Evolutionary conservation across 2,888 invertebrate species (phyloP).

Genomic region (Danaus chrysippus): DNA sequence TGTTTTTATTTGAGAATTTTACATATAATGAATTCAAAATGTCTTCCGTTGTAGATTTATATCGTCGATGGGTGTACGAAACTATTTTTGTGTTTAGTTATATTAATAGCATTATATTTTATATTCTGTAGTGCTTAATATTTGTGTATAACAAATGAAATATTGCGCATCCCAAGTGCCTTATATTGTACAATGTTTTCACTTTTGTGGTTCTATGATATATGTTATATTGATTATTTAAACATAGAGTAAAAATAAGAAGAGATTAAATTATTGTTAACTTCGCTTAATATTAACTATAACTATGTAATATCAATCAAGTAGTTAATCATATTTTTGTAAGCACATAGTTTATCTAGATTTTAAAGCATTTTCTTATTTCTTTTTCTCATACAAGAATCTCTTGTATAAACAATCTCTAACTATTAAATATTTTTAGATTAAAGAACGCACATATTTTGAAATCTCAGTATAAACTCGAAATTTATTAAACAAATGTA

Average conservation of each 20-base stretch:
- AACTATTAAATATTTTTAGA: constrained; percentile 15
- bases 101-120: constrained; percentile 62
- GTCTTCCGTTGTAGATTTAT: constrained; percentile 54
- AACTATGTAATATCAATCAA: constrained; percentile 40
- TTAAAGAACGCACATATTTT: constrained; percentile 1
- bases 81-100: constrained; percentile 28
- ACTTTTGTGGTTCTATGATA: constrained; percentile 68
- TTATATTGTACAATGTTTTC: constrained; percentile 74
- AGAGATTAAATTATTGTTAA: constrained; percentile 79
- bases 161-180: constrained; percentile 74
- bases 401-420: constrained; percentile 47
- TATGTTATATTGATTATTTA: constrained; percentile 67
- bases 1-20: constrained; percentile 51
- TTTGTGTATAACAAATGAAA: constrained; percentile 62
- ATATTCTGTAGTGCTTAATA: constrained; percentile 67
- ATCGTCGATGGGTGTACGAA: constrained; percentile 62
- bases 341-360: constrained; percentile 38
- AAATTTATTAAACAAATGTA: constrained; percentile 25
- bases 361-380: constrained; percentile 42
- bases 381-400: constrained; percentile 64
- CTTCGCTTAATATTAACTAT: constrained; percentile 74
- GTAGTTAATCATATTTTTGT: constrained; percentile 43
- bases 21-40: constrained; percentile 46
- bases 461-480: constrained; percentile 12
- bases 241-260: constrained; percentile 68